phyloP scores from a whole-genome alignment of 2,888 invertebrate genomes.

The Amphimallon solstitiale region DNA sequence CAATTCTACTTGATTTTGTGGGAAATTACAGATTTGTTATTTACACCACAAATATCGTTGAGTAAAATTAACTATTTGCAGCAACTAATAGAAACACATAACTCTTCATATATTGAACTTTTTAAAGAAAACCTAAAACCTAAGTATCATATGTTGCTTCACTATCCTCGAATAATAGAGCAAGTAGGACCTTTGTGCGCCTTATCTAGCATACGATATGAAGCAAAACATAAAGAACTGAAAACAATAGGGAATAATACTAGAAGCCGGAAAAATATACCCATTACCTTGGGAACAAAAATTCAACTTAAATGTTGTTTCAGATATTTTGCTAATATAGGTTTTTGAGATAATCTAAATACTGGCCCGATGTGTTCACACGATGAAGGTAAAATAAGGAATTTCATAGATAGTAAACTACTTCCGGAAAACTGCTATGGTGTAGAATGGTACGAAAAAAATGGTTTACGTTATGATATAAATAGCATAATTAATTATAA shows the following conservation, averaged over 20 bases:
- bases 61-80: conserved; percentile 1
- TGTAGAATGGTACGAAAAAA: too few relatives aligned
- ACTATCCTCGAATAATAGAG: conserved; percentile 43
- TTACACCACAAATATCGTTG: neutral
- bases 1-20: conserved; percentile 45
- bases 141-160: conserved; percentile 45
- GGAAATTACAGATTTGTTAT: conserved; percentile 44
- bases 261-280: conserved; percentile 41
- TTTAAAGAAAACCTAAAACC: conserved; percentile 40
- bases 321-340: conserved; percentile 33
- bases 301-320: conserved; percentile 37
- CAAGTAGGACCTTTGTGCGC: conserved; percentile 43
- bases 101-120: conserved; percentile 32
- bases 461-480: too few relatives aligned
- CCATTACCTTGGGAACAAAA: conserved; percentile 39
- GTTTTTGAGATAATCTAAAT: conserved; percentile 29
- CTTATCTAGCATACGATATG: conserved; percentile 46
- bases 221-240: conserved; percentile 47
- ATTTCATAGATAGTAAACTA: too few relatives aligned
- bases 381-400: too few relatives aligned
- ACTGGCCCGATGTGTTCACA: too few relatives aligned
- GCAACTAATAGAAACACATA: conserved; percentile 21
- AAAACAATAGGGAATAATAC: conserved; percentile 41
- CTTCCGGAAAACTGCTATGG: too few relatives aligned
- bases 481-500: too few relatives aligned